Base-by-base conservation (phyloP, 2,888 invertebrate species). In the Dynastes maya region DNA sequence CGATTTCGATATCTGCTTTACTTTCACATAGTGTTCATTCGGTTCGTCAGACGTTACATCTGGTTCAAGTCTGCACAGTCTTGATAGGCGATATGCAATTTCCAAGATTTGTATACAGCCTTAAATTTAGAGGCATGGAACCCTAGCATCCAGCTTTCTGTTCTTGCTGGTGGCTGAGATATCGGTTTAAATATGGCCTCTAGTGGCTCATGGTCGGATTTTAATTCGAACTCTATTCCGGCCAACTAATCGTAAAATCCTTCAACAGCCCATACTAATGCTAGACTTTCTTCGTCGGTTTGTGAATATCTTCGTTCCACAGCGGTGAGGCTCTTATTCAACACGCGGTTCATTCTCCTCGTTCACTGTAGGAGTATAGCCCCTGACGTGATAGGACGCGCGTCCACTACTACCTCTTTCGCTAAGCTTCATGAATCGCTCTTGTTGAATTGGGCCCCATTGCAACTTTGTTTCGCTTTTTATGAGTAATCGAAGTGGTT, bases 221-320 rank as follows among this genome's bases (percentile, higher is more conserved):
- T 65, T 37, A 84, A 68, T 64, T 84, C 82, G 68, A 84, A 84
- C 29, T 80, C 70, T 72, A 77, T 79, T 11, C 83, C 81, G 68
- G 79, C 80, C 63, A 84, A 71, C 70, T 84, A 84, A 51, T 81
- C 80, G 45, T 82, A 75, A 49, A 84, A 83, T 55, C 80, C 79
- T 76, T 84, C 87, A 86, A 77, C 85, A 78, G 86, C 88, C 83
- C 85, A 89, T 5, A 89, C 84, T 29, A 89, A 80, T 3, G 86
- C 86, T n/a, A 88, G 82, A 8, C 86, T 87, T 81, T 87, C 85
- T 64, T 85, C 85, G 81, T 86, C 86, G 4, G 85, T 85, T 80
- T 86, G 86, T 6, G 84, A 89, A 81, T 87, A 86, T 11, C 83
- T 55, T 37, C 32, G 84, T 80, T 75, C 82, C 78, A 6, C 82